Percentiles rank a stretch among this genome's conserved stretches.
Evolutionary conservation across 2,797 vertebrate species (phyloP).

Genomic region (Acanthurus tractus): DNA sequence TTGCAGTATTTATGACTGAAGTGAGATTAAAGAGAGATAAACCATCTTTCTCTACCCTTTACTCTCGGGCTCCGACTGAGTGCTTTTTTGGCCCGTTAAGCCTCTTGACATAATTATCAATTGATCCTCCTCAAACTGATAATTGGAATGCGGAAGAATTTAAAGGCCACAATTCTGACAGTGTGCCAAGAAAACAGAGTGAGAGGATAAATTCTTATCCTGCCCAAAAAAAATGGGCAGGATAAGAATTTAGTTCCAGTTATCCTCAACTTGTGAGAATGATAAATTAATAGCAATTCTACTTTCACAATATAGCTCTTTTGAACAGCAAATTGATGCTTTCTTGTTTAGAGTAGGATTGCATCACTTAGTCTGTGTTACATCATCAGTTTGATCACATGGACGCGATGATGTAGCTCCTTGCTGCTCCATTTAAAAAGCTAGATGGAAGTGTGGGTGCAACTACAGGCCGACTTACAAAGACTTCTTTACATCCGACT

Average conservation of each 20-base stretch:
- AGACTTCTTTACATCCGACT: constrained; percentile 48
- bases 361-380: constrained; percentile 62
- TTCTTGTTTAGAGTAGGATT: constrained; percentile 57
- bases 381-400: constrained; percentile 70
- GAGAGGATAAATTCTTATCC: too few relatives aligned
- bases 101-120: constrained; percentile 58
- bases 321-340: constrained; percentile 30
- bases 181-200: constrained; percentile 7
- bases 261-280: constrained; percentile 27
- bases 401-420: constrained; percentile 61
- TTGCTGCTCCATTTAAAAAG: constrained; percentile 57
- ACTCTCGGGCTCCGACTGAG: constrained; percentile 24
- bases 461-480: constrained; percentile 41
- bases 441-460: constrained; percentile 53
- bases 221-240: constrained; percentile 6
- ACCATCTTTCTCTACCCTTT: constrained; percentile 24
- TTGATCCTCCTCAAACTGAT: constrained; percentile 58
- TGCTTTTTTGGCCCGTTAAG: constrained; percentile 42
- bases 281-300: constrained; percentile 23
- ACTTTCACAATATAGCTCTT: constrained; percentile 34
- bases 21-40: constrained; percentile 44
- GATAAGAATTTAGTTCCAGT: constrained; percentile 36
- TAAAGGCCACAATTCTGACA: constrained; percentile 27
- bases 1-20: constrained; percentile 33
- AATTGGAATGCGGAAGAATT: constrained; percentile 40